These are phyloP conservation scores for Tapirus indicus DNA, from an alignment of 2,797 vertebrate genomes.

Conservation along the genomic window DNA sequence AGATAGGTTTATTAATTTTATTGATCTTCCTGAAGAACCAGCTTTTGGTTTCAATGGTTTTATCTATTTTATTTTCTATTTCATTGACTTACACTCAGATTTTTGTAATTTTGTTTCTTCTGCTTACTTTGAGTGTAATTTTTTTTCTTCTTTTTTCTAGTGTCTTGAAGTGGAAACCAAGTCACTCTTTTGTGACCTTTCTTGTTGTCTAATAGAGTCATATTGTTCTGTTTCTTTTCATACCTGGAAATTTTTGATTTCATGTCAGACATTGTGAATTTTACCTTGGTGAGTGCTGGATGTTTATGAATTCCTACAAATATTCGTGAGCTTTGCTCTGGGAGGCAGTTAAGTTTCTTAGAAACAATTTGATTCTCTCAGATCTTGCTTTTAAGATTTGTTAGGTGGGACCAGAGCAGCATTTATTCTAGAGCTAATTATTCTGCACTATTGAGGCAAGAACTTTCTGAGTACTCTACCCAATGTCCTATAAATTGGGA, in stretches of 20 bases:
- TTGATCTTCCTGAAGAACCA: not conserved
- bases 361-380: not conserved
- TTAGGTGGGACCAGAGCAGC: not conserved
- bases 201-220: not conserved
- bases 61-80: constrained; percentile 6
- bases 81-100: not conserved
- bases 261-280: not conserved
- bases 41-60: not conserved
- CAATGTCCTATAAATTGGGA: not conserved
- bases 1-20: not conserved
- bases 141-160: not conserved
- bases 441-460: not conserved
- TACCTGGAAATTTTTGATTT: not conserved
- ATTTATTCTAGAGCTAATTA: not conserved
- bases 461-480: not conserved
- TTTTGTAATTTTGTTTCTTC: not conserved
- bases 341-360: not conserved
- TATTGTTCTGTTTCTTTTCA: not conserved
- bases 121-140: not conserved
- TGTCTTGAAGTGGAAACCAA: not conserved
- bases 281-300: not conserved
- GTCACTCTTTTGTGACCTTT: not conserved
- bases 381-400: not conserved
- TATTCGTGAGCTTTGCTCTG: not conserved
- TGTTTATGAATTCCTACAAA: not conserved